phyloP scores from a whole-genome alignment of 2,797 vertebrate genomes.

The Pteropus rufus region DNA sequence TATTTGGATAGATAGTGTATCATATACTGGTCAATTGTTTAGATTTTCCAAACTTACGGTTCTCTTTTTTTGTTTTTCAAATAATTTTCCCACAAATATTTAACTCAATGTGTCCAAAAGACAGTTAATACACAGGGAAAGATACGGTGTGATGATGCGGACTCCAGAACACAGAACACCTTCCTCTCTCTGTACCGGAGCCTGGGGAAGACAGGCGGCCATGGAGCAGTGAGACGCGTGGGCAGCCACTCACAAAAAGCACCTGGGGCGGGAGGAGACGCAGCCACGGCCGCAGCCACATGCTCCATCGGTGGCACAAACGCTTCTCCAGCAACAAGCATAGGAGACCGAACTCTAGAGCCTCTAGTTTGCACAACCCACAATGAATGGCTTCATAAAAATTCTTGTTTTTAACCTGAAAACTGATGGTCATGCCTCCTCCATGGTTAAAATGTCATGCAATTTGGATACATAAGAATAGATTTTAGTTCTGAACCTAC shows the following conservation, averaged over 20 bases:
- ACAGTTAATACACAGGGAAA: neutral
- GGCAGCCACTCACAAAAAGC: fast-evolving
- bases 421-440: neutral
- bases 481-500: neutral
- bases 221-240: fast-evolving
- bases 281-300: fast-evolving
- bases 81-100: neutral
- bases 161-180: neutral
- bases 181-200: no score
- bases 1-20: fast-evolving
- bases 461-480: neutral
- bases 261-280: fast-evolving
- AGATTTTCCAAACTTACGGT: neutral
- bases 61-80: neutral
- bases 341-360: neutral
- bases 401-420: neutral
- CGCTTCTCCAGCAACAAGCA: neutral
- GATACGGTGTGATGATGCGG: fast-evolving
- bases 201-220: fast-evolving
- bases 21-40: neutral
- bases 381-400: neutral
- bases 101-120: neutral
- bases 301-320: fast-evolving
- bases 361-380: neutral
- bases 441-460: neutral